phyloP scores from a whole-genome alignment of 2,113 vertebrate genomes.

The Petrocephalus zakoni region DNA sequence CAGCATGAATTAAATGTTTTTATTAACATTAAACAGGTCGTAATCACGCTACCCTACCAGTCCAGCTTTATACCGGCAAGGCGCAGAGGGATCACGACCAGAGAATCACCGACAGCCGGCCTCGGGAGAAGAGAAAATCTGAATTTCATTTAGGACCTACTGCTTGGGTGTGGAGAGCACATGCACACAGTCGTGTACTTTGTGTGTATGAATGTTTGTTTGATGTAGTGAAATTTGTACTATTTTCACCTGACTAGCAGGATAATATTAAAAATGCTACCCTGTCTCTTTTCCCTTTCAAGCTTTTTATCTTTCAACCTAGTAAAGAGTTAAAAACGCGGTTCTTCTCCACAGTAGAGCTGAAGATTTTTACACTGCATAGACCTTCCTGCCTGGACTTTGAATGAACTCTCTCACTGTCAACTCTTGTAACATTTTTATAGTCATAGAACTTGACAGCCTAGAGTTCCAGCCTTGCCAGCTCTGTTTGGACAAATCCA shows the following conservation, averaged over 20 bases:
- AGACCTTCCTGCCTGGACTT: background rate
- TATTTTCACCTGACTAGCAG: background rate
- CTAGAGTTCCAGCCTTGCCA: background rate
- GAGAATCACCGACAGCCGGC: background rate
- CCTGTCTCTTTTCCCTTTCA: background rate
- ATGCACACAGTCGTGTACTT: background rate
- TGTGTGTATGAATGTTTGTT: background rate
- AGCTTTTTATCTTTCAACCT: background rate
- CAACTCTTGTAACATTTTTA: conserved; percentile 1
- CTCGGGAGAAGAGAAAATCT: background rate
- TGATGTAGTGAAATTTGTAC: background rate
- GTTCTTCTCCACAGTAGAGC: background rate
- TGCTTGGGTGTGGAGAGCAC: background rate
- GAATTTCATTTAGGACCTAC: background rate
- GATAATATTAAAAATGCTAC: background rate
- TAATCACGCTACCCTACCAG: background rate
- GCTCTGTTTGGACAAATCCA: background rate
- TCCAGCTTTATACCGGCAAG: background rate
- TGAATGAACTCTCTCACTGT: background rate
- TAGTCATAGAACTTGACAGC: background rate
- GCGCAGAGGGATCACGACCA: background rate
- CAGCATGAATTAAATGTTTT: background rate
- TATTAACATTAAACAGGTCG: background rate
- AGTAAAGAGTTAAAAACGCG: background rate
- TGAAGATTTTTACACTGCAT: background rate